Evolutionary conservation across 2,797 vertebrate genomes (phyloP), one percentile per base, ranked within the genome.

Genomic region (Vipera ursinii): DNA sequence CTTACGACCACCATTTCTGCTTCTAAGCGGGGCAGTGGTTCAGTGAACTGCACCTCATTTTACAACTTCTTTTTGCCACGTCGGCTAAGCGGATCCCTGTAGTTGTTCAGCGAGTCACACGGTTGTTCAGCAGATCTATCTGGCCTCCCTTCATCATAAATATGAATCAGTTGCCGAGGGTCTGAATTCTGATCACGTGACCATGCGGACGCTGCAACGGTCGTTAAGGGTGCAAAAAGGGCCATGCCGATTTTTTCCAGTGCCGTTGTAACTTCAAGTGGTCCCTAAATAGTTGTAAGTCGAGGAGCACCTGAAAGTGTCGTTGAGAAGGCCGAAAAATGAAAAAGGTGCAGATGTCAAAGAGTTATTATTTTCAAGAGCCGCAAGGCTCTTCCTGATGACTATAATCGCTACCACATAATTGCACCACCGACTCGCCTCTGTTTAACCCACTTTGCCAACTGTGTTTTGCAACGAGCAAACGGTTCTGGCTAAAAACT

Each of bases 291-390:
- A 38, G n/a, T 73, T 14, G 6, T 17, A 73, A 32, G n/a, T 32
- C n/a, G 2, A 73, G 65, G 65, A 73, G 2, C 32, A 17, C 65
- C n/a, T 65, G 38, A n/a, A 4, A 5, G 28, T 2, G 63, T 69
- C 88, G 87, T 51, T 48, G 90, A 93, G 10, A 61, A 91, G 87
- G 51, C 51, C 51, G 7, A 69, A 65, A 63, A 12, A 8, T 89
- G 94, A n/a, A 92, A 82, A 93, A 85, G 22, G 22, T 2, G 4
- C 87, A 82, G 87, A 91, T 87, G 93, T 63, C 9, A 93, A 91
- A 22, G 1, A 6, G 3, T 91, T 59, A 53, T 73, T 82, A 53
- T 73, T 82, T 86, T 15, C 24, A 5, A 89, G 78, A 90, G 10
- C 92, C 73, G 28, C 28, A 7, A 73, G 15, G 44, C 3, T 73